Conservation (phyloP, 2,888 invertebrate species). For the Anthophora plumipes region DNA sequence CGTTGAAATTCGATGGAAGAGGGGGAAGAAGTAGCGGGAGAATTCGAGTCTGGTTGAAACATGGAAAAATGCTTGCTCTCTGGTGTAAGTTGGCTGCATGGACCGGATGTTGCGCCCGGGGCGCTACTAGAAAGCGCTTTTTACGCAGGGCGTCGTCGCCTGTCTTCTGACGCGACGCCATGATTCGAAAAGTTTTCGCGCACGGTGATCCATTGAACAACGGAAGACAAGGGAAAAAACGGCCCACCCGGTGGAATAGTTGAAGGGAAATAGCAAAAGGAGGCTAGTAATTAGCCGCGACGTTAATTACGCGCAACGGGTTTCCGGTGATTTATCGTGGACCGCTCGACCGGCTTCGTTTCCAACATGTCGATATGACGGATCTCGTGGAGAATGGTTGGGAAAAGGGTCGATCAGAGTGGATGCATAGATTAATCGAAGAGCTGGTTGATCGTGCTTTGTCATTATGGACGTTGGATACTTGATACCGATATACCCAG, state of each 20-base stretch:
- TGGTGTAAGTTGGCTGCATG: not conserved
- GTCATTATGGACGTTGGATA: not conserved
- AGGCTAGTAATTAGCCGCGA: slow-evolving; percentile 45
- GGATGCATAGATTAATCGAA: not conserved
- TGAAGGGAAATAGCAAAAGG: not conserved
- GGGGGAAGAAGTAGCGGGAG: slow-evolving; percentile 1
- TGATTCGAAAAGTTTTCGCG: slow-evolving; percentile 21
- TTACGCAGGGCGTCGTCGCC: not conserved
- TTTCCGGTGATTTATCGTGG: slow-evolving; percentile 45
- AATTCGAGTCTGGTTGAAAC: slow-evolving; percentile 4
- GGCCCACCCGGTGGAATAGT: not conserved
- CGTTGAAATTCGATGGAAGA: not conserved
- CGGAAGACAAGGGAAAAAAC: not conserved
- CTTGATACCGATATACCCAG: no score
- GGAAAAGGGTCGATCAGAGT: not conserved
- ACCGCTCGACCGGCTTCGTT: slow-evolving; percentile 1
- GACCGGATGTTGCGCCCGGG: slow-evolving; percentile 5
- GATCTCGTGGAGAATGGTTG: not conserved
- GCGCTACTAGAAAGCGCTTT: slow-evolving; percentile 45
- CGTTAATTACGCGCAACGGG: slow-evolving; percentile 50
- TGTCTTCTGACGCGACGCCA: not conserved
- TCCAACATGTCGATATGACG: not conserved
- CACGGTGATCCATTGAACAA: slow-evolving; percentile 25
- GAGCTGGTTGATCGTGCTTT: not conserved
- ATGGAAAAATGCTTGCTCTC: slow-evolving; percentile 17